Conservation (phyloP, 2,797 vertebrate genomes). For the Micromesistius poutassou region DNA sequence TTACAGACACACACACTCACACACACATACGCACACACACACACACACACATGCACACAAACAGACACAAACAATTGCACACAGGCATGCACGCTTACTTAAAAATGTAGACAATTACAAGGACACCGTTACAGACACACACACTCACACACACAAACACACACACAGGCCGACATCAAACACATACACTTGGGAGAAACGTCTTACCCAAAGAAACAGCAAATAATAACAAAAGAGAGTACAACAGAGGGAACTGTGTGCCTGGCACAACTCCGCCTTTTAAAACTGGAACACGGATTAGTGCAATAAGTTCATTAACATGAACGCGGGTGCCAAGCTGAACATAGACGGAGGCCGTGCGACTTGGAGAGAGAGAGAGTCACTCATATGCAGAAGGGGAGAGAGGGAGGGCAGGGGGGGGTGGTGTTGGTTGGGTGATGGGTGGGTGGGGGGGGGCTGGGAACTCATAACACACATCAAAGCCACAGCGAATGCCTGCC, state of each 20-base stretch:
- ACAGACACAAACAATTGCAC: neutral
- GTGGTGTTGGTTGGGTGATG: neutral
- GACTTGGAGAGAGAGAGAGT: slow-evolving; percentile 37
- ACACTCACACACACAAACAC: neutral
- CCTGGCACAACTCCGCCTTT: slow-evolving; percentile 26
- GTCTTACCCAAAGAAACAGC: neutral
- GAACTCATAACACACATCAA: slow-evolving; percentile 46
- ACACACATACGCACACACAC: neutral
- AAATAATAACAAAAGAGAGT: slow-evolving; percentile 13
- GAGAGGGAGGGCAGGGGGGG: neutral
- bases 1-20: neutral
- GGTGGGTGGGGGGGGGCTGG: neutral
- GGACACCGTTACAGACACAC: neutral
- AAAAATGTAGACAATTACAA: neutral
- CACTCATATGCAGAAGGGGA: slow-evolving; percentile 29
- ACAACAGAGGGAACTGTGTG: slow-evolving; percentile 29
- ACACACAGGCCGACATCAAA: neutral
- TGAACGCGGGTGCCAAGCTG: slow-evolving; percentile 43
- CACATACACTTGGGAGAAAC: neutral
- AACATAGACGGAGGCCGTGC: slow-evolving; percentile 37
- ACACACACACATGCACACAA: neutral
- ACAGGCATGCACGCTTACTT: slow-evolving; percentile 7
- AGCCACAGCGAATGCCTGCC: slow-evolving; percentile 34
- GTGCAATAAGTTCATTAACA: slow-evolving; percentile 45
- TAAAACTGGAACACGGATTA: slow-evolving; percentile 33